Evolutionary conservation across 2,888 invertebrate species (phyloP).

Genomic region (Drosophila crucigera): DNA sequence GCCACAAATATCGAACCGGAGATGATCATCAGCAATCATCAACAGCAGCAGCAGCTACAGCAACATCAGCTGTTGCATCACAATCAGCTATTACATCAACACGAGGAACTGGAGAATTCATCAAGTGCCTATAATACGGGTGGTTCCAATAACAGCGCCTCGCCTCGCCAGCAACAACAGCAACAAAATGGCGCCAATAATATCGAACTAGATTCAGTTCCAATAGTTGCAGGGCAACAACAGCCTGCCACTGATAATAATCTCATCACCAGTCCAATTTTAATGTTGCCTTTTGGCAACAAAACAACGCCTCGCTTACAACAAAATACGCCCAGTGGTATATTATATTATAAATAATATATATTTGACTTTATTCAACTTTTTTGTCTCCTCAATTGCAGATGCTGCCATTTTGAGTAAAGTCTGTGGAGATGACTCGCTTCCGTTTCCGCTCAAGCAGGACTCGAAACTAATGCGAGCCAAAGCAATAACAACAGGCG

Average conservation of each 20-base stretch:
- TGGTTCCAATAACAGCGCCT: slow-evolving; percentile 89
- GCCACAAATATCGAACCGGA: slow-evolving; percentile 12
- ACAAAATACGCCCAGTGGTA: neutral
- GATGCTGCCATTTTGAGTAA: slow-evolving; percentile 35
- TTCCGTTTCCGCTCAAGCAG: slow-evolving; percentile 12
- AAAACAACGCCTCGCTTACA: slow-evolving; percentile 35
- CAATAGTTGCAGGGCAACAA: neutral
- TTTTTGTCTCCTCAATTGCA: slow-evolving; percentile 1
- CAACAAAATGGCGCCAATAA: slow-evolving; percentile 29
- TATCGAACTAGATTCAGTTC: neutral
- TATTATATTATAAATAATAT: neutral
- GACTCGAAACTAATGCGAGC: slow-evolving; percentile 38
- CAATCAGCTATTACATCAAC: slow-evolving; percentile 5
- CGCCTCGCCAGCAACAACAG: slow-evolving; percentile 79
- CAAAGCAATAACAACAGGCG: slow-evolving; percentile 17
- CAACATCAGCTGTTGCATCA: slow-evolving; percentile 1
- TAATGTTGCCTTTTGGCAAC: slow-evolving; percentile 58
- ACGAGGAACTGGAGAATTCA: slow-evolving; percentile 87
- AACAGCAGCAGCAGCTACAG: neutral
- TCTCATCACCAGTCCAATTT: slow-evolving; percentile 43
- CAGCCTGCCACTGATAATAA: slow-evolving; percentile 37
- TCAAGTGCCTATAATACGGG: slow-evolving; percentile 92
- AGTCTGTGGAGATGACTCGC: slow-evolving; percentile 21
- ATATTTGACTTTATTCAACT: neutral
- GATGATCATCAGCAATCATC: slow-evolving; percentile 38